phyloP scores from a whole-genome alignment of 2,113 vertebrate species.

The Alexandromys fortis region DNA sequence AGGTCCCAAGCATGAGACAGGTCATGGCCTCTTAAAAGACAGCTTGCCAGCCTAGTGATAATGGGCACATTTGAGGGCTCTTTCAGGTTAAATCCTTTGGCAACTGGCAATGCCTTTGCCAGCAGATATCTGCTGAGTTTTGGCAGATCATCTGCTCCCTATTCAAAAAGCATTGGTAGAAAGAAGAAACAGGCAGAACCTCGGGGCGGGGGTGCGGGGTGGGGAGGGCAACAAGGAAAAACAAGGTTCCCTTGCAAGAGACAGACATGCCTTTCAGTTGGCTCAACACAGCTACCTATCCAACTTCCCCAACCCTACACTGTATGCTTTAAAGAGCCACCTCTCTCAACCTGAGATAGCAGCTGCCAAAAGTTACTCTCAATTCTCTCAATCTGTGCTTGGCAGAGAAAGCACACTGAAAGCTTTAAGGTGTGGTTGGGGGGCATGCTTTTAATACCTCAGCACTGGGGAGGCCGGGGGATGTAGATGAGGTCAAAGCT shows the following conservation, averaged over 20 bases:
- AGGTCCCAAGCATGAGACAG: neutral
- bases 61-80: neutral
- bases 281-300: neutral
- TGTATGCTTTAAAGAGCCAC: constrained; percentile 61
- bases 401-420: neutral
- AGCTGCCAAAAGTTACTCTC: constrained; percentile 43
- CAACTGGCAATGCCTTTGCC: constrained; percentile 17
- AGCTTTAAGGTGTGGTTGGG: too few species aligned
- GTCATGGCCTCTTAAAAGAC: constrained; percentile 6
- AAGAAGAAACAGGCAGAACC: neutral
- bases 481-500: neutral
- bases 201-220: fast-evolving
- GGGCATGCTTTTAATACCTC: neutral
- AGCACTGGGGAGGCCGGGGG: neutral
- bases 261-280: neutral
- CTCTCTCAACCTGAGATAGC: constrained; percentile 52
- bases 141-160: constrained; percentile 50
- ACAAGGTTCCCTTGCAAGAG: neutral
- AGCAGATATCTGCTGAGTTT: constrained; percentile 54
- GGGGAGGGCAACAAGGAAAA: too few species aligned
- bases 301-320: constrained; percentile 5
- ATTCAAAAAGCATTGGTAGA: constrained; percentile 53
- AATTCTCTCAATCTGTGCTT: constrained; percentile 16
- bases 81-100: constrained; percentile 28
- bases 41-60: constrained; percentile 4